phyloP scores from a whole-genome alignment of 2,797 vertebrate genomes.

The Arctocebus calabarensis region DNA sequence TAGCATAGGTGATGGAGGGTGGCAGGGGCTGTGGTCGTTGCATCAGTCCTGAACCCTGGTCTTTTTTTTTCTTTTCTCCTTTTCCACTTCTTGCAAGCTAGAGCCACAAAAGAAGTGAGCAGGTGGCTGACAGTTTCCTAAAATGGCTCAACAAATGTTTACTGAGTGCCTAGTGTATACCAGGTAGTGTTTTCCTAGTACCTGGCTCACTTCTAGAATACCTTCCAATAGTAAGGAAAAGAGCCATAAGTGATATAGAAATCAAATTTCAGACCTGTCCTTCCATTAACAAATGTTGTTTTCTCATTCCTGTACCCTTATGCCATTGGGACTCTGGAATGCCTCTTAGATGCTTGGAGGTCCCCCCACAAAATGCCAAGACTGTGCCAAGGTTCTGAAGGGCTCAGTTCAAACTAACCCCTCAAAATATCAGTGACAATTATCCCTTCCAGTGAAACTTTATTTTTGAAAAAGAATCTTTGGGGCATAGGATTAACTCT shows the following conservation, averaged over 20 bases:
- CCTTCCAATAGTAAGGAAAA: not conserved
- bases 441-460: not conserved
- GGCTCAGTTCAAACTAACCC: not conserved
- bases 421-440: not conserved
- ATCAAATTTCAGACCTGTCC: not conserved
- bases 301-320: not conserved
- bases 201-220: not conserved
- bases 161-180: no score
- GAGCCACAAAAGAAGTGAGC: not conserved
- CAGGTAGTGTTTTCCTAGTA: not conserved
- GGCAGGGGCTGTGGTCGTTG: not conserved
- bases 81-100: not conserved
- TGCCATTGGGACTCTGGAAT: not conserved
- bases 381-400: not conserved
- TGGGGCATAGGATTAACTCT: not conserved
- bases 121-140: not conserved
- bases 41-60: no score
- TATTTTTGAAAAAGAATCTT: slow-evolving; percentile 7
- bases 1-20: not conserved
- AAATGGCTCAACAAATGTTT: not conserved
- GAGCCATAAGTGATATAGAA: not conserved
- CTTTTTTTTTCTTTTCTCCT: not conserved
- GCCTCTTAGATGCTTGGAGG: not conserved
- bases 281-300: not conserved
- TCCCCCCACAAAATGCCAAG: not conserved